Percentiles rank a stretch among this genome's conserved stretches.
These are phyloP conservation scores for Poeciliopsis prolifica DNA, from an alignment of 2,113 vertebrate genomes.

Conservation along the genomic window DNA sequence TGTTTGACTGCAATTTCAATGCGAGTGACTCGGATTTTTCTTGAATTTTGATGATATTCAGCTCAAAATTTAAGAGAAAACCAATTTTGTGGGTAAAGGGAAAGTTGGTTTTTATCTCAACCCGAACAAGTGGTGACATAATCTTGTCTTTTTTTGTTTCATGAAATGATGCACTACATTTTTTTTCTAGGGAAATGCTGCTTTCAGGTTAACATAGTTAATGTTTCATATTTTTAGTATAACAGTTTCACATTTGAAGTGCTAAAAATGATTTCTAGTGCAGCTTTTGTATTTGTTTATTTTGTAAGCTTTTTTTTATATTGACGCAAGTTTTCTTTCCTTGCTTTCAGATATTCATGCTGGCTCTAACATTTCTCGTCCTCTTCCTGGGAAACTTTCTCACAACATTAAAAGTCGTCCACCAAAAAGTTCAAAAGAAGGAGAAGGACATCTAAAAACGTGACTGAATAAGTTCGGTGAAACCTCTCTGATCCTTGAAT, in stretches of 20 bases:
- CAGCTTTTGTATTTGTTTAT: background rate
- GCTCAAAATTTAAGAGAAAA: background rate
- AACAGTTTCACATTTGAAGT: too few relatives aligned
- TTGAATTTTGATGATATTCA: background rate
- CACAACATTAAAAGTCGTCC: constrained; percentile 95
- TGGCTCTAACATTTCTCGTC: constrained; percentile 92
- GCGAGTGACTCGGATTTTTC: too few relatives aligned
- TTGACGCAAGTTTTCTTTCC: background rate
- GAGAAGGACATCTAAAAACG: constrained; percentile 80
- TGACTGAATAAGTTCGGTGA: background rate
- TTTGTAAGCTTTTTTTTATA: background rate
- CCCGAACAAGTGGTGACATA: too few relatives aligned
- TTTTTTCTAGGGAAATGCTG: too few relatives aligned
- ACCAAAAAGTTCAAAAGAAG: constrained; percentile 92
- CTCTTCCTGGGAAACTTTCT: constrained; percentile 98
- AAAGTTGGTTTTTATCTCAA: too few relatives aligned
- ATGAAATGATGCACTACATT: too few relatives aligned
- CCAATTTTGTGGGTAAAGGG: background rate
- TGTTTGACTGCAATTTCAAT: background rate
- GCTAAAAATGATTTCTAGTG: too few relatives aligned
- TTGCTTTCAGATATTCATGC: constrained; percentile 86
- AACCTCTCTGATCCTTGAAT: constrained; percentile 9
- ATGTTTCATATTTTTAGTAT: too few relatives aligned
- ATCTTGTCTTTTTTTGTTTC: too few relatives aligned
- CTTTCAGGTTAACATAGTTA: too few relatives aligned